A percentile compares a stretch with the other conserved stretches of the same genome.
Conservation (phyloP, 1,140 invertebrate genomes). For the Thalassaphorura encarpata region DNA sequence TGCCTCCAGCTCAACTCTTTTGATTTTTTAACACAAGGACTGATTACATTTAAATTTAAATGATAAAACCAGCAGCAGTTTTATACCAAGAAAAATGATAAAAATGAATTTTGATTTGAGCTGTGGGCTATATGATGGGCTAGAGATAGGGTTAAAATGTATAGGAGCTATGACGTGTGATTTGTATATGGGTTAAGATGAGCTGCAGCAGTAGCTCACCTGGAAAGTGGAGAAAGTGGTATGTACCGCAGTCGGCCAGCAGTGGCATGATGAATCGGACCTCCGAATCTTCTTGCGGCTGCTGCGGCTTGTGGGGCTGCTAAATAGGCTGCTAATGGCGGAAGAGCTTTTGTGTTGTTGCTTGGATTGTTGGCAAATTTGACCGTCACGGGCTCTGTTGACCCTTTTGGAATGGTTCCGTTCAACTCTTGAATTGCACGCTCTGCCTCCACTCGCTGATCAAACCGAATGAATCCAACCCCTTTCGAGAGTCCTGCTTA, state of each 20-base stretch:
- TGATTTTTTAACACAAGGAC: too few species aligned
- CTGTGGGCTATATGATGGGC: background rate
- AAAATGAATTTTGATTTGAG: too few species aligned
- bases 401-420: conserved; percentile 90
- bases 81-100: too few species aligned
- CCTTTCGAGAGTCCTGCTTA: conserved; percentile 98
- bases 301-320: conserved; percentile 51
- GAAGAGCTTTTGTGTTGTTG: conserved; percentile 74
- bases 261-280: conserved; percentile 83
- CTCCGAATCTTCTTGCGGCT: conserved; percentile 64
- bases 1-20: too few species aligned
- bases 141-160: background rate
- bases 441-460: conserved; percentile 94
- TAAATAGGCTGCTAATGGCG: conserved; percentile 84
- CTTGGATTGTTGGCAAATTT: conserved; percentile 99
- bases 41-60: too few species aligned
- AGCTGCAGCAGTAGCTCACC: conserved; percentile 39
- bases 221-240: conserved; percentile 55
- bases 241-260: conserved; percentile 85
- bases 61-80: too few species aligned
- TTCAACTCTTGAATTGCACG: conserved; percentile 95
- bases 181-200: conserved; percentile 21
- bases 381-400: conserved; percentile 93
- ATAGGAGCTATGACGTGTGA: background rate
- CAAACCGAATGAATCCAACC: conserved; percentile 98